Conservation (phyloP, 2,113 vertebrate genomes). For the Dendropsophus ebraccatus region DNA sequence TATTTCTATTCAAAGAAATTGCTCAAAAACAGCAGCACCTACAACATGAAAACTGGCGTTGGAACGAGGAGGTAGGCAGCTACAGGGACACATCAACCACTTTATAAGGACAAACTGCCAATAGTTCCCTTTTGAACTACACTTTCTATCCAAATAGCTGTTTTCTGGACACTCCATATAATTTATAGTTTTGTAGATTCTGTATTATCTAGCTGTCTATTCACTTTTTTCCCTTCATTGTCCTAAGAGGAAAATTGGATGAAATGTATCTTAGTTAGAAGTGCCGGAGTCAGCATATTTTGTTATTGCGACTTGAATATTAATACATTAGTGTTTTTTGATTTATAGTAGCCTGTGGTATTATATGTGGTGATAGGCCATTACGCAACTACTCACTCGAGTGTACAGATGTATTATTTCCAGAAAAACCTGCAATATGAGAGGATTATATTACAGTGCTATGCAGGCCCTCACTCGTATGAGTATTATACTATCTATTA, state of each 20-base stretch:
- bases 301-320: conserved; percentile 6
- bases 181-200: neutral
- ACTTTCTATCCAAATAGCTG: too few relatives aligned
- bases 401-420: neutral
- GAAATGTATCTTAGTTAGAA: neutral
- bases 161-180: neutral
- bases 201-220: neutral
- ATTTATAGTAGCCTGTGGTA: conserved; percentile 7
- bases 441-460: neutral
- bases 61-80: too few relatives aligned
- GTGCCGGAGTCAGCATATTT: conserved; percentile 5
- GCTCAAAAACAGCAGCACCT: too few relatives aligned
- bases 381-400: neutral
- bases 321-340: conserved; percentile 19
- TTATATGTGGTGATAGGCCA: neutral
- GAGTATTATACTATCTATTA: too few relatives aligned
- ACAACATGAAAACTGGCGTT: too few relatives aligned
- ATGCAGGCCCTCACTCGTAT: neutral
- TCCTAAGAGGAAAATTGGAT: conserved; percentile 6
- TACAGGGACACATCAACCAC: too few relatives aligned
- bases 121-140: too few relatives aligned
- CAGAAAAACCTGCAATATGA: neutral
- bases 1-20: too few relatives aligned
- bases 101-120: too few relatives aligned
- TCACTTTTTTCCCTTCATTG: neutral